Evolutionary conservation across 2,888 invertebrate genomes (phyloP).

Genomic region (Rotaria macrura): DNA sequence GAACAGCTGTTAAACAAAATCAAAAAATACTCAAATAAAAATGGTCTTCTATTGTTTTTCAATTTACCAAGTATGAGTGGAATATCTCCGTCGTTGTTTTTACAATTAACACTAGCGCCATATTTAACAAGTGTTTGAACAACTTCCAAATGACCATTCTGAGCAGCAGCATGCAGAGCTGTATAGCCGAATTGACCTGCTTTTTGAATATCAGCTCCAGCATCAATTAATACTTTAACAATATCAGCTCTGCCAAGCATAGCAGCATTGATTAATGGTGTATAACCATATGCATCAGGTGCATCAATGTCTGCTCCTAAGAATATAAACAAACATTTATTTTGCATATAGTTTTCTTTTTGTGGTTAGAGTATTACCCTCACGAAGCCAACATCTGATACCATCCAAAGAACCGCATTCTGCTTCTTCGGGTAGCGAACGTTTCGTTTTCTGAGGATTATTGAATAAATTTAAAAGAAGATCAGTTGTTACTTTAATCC

Average conservation of each 20-base stretch:
- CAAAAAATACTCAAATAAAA: neutral
- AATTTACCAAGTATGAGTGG: slow-evolving; percentile 25
- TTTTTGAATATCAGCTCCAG: slow-evolving; percentile 34
- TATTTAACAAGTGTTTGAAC: slow-evolving; percentile 26
- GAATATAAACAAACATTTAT: neutral
- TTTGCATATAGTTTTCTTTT: neutral
- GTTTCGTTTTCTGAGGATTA: slow-evolving; percentile 23
- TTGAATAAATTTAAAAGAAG: neutral
- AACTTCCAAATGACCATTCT: slow-evolving; percentile 30
- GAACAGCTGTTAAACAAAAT: neutral
- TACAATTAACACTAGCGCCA: slow-evolving; percentile 29
- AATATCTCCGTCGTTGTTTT: slow-evolving; percentile 33
- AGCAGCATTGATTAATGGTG: slow-evolving; percentile 31
- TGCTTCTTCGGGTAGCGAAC: slow-evolving; percentile 32
- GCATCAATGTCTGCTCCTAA: slow-evolving; percentile 29
- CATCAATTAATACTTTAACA: slow-evolving; percentile 25
- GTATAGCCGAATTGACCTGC: slow-evolving; percentile 27
- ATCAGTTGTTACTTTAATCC: slow-evolving; percentile 22
- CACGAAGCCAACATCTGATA: slow-evolving; percentile 28
- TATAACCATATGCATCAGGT: slow-evolving; percentile 32
- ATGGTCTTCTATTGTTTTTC: neutral
- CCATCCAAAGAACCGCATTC: slow-evolving; percentile 32
- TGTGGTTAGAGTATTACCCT: neutral
- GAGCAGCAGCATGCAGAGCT: slow-evolving; percentile 31
- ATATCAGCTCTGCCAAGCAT: neutral